A percentile compares a stretch with the other conserved stretches of the same genome.
Evolutionary conservation across 1,140 invertebrate genomes (phyloP).

Genomic region (Aphis craccivora): DNA sequence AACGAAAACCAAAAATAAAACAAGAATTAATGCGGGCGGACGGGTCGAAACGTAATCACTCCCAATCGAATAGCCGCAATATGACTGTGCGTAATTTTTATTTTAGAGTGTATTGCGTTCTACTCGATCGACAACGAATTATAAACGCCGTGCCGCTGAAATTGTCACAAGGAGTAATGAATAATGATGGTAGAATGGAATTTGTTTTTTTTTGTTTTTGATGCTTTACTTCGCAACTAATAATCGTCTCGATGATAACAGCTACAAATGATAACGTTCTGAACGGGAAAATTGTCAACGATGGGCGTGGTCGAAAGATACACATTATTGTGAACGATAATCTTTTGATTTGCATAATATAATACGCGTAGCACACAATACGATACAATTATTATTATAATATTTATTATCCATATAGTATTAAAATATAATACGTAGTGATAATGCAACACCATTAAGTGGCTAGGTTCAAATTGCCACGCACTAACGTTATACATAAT

Average conservation of each 20-base stretch:
- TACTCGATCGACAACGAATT: background rate
- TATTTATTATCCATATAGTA: background rate
- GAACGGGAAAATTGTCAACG: background rate
- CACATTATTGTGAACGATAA: background rate
- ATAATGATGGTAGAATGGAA: background rate
- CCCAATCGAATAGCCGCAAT: background rate
- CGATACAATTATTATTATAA: background rate
- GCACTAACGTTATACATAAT: background rate
- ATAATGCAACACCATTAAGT: background rate
- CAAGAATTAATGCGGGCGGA: background rate
- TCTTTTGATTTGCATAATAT: too few species aligned
- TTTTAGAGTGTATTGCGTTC: background rate
- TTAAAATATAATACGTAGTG: background rate
- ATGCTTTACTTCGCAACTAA: background rate
- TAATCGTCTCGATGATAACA: slow-evolving; percentile 13
- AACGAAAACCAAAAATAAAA: background rate
- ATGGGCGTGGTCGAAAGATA: background rate
- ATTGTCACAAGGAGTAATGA: slow-evolving; percentile 21
- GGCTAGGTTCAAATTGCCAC: background rate
- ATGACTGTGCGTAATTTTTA: background rate
- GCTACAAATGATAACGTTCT: background rate
- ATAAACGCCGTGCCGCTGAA: background rate
- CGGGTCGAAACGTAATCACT: background rate
- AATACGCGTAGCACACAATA: background rate
- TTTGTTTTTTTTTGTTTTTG: background rate